phyloP scores from a whole-genome alignment of 2,113 vertebrate species.

The Etheostoma spectabile region DNA sequence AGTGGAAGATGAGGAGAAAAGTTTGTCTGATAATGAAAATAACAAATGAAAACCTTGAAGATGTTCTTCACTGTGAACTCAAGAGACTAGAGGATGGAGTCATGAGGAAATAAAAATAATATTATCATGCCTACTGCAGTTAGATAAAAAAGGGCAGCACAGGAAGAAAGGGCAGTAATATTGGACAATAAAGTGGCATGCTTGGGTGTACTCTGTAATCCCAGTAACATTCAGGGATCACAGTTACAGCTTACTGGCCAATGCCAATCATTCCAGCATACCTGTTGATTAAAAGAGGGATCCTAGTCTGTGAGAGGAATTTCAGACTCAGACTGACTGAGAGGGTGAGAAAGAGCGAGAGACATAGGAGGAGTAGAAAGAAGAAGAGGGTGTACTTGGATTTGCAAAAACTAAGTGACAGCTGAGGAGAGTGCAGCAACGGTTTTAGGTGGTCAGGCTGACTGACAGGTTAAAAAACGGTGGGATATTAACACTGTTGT shows the following conservation, averaged over 20 bases:
- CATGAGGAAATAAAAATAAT: background rate
- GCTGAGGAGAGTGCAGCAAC: constrained; percentile 32
- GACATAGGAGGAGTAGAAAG: constrained; percentile 1
- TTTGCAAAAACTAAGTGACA: constrained; percentile 50
- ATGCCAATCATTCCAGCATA: constrained; percentile 72
- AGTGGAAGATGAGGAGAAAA: background rate
- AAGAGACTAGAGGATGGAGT: background rate
- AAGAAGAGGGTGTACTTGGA: background rate
- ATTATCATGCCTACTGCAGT: background rate
- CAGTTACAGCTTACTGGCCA: constrained; percentile 68
- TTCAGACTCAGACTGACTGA: constrained; percentile 55
- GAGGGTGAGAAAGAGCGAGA: constrained; percentile 47
- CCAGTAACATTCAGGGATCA: constrained; percentile 59
- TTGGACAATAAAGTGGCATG: constrained; percentile 6
- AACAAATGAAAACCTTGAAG: background rate
- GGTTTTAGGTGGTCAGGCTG: constrained; percentile 57
- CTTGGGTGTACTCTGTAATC: constrained; percentile 57
- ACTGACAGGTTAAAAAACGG: constrained; percentile 70
- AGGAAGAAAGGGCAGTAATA: background rate
- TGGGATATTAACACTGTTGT: constrained; percentile 55
- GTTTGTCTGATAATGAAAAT: background rate
- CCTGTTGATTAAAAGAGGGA: constrained; percentile 75
- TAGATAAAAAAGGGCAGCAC: background rate
- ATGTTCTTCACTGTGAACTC: background rate
- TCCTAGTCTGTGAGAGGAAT: constrained; percentile 64